phyloP scores from a whole-genome alignment of 2,797 vertebrate genomes.

The Myotis myotis region DNA sequence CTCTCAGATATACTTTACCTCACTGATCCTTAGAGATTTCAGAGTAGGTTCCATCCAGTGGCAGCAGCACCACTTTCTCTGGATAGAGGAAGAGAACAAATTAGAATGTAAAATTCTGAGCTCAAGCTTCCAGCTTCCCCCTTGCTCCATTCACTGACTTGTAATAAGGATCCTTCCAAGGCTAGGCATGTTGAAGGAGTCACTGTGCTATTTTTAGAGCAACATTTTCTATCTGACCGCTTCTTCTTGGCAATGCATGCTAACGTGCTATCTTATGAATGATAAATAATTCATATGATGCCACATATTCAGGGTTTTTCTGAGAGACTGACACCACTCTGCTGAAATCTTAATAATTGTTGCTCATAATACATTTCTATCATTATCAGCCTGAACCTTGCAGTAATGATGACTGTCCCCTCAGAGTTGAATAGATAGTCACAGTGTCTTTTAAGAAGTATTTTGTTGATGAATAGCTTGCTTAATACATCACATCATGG shows the following conservation, averaged over 20 bases:
- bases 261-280: background rate
- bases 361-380: background rate
- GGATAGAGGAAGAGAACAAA: background rate
- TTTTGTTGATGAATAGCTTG: background rate
- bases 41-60: background rate
- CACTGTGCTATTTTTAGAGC: background rate
- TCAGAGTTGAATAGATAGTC: background rate
- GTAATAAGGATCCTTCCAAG: background rate
- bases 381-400: background rate
- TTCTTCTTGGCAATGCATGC: background rate
- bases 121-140: background rate
- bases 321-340: background rate
- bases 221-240: background rate
- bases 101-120: background rate
- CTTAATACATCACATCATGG: background rate
- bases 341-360: background rate
- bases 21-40: background rate
- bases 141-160: background rate
- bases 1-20: background rate
- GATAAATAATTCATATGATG: constrained; percentile 37
- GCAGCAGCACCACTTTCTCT: background rate
- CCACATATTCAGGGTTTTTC: background rate
- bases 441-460: background rate
- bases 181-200: background rate
- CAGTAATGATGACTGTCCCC: background rate